Percentiles rank a stretch among this genome's conserved stretches.
These are phyloP conservation scores for Tadarida brasiliensis DNA, from an alignment of 2,797 vertebrate species.

Conservation along the genomic window DNA sequence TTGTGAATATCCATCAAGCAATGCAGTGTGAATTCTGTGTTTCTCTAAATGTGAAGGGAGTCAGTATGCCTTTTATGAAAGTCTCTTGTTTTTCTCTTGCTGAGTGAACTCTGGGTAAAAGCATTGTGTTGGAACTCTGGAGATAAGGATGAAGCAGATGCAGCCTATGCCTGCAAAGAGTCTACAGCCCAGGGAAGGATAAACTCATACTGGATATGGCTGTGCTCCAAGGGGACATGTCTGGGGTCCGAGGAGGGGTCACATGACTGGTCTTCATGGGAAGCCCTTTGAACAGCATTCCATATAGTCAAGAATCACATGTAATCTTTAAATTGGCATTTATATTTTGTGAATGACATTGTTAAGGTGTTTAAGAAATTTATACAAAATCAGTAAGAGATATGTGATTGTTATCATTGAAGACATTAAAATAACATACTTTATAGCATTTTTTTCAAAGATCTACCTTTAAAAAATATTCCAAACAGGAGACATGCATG, in stretches of 20 bases:
- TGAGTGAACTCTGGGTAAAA: not conserved
- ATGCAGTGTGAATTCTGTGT: not conserved
- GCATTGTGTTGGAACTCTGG: not conserved
- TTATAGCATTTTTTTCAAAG: conserved; percentile 22
- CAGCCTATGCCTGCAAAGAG: not conserved
- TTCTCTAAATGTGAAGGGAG: not conserved
- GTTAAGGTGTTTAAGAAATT: not conserved
- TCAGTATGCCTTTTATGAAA: not conserved
- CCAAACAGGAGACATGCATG: not conserved
- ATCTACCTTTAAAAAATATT: conserved; percentile 8
- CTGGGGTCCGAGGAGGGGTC: not conserved
- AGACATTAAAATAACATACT: not conserved
- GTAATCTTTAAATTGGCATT: not conserved
- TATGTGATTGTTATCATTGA: not conserved
- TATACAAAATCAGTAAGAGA: conserved; percentile 4
- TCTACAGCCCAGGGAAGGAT: not conserved
- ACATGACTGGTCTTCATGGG: not conserved
- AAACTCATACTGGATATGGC: rapidly evolving
- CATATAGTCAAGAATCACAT: not conserved
- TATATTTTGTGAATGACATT: not conserved
- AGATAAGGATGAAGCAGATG: not conserved
- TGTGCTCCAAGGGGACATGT: not conserved
- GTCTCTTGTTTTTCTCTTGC: not conserved
- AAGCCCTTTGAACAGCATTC: not conserved
- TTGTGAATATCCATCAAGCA: not conserved